phyloP scores from a whole-genome alignment of 2,797 vertebrate genomes.

The Intellagama lesueurii region DNA sequence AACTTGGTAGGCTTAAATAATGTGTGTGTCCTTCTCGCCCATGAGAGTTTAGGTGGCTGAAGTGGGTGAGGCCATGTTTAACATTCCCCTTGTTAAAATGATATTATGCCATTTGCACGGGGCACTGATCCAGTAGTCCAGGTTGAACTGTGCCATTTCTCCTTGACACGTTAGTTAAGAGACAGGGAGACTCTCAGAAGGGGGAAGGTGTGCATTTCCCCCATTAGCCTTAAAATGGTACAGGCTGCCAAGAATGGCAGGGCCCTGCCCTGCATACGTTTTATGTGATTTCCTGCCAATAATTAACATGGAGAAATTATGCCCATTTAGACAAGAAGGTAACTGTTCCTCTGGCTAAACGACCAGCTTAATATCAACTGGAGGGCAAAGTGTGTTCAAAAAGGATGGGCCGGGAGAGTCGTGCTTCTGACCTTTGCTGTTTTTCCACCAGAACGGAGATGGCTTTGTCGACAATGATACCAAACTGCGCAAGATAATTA shows the following conservation, averaged over 20 bases:
- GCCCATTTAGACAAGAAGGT: not conserved
- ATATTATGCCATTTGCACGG: too few species aligned
- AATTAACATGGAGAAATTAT: not conserved
- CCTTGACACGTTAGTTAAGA: not conserved
- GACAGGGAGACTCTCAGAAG: not conserved
- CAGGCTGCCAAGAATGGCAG: not conserved
- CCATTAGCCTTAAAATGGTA: not conserved
- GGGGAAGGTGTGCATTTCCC: too few species aligned
- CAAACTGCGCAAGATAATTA: slow-evolving; percentile 71
- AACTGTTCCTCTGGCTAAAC: not conserved
- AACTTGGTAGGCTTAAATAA: not conserved
- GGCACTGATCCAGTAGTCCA: not conserved
- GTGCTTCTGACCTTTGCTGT: not conserved
- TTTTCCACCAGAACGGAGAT: slow-evolving; percentile 66
- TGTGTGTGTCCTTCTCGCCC: not conserved
- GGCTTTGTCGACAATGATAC: slow-evolving; percentile 70
- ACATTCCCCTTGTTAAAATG: not conserved
- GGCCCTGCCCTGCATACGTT: not conserved
- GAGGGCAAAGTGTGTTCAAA: not conserved
- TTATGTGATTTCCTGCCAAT: too few species aligned
- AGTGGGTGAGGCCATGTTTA: not conserved
- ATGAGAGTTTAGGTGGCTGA: not conserved
- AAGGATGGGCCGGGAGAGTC: too few species aligned
- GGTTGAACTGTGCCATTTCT: not conserved
- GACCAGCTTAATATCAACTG: not conserved